phyloP scores from a whole-genome alignment of 2,113 vertebrate species.

The Lasiurus borealis region DNA sequence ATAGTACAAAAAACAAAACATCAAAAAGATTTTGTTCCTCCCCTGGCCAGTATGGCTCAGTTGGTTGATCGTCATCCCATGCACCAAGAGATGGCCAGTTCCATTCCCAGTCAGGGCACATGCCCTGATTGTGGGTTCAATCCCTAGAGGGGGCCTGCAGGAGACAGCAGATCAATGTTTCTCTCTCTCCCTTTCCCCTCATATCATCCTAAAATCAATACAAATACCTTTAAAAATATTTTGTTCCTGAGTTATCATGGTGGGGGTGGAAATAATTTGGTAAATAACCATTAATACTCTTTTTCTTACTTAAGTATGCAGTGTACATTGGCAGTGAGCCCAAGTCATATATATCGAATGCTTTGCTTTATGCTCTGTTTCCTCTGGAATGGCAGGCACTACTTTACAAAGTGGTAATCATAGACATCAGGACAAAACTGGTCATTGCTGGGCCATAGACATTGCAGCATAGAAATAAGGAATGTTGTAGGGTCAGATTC shows the following conservation, averaged over 20 bases:
- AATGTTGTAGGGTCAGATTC: background rate
- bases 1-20: background rate
- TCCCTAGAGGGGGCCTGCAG: background rate
- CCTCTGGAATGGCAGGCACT: background rate
- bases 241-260: background rate
- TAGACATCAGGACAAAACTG: background rate
- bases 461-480: background rate
- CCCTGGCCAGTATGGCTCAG: background rate
- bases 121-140: background rate
- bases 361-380: background rate
- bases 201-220: background rate
- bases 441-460: background rate
- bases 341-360: rapidly evolving
- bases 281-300: background rate
- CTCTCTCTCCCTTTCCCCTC: background rate
- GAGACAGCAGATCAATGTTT: background rate
- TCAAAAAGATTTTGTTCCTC: background rate
- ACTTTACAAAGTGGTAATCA: background rate
- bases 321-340: background rate
- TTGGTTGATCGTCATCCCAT: background rate
- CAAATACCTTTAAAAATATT: background rate
- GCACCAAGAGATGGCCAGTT: background rate
- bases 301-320: background rate
- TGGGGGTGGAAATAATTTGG: background rate
- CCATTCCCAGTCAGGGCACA: background rate